Evolutionary conservation across 1,140 invertebrate species (phyloP), one percentile per base, ranked within the genome.

Genomic region (Adelges cooleyi): DNA sequence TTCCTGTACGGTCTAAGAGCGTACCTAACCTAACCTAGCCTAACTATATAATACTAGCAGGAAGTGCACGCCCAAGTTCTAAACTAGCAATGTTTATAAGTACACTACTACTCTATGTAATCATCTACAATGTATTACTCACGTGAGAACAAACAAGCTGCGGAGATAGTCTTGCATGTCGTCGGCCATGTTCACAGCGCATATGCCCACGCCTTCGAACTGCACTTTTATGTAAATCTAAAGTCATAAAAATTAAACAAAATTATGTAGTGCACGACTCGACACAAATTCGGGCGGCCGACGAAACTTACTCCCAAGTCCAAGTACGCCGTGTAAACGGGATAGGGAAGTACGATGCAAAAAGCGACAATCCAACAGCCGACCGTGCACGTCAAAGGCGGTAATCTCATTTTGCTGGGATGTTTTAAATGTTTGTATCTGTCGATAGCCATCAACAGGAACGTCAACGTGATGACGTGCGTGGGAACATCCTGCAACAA

Each of bases 271-370:
- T 56, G 11, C 11, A n/a, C 40, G 40, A 11, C 40, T 4, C 5
- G 5, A 52, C 22, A 20, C 13, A 27, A 52, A n/a, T 9, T 52
- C 23, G n/a, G n/a, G 8, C 17, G 27, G 27, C 3, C 15, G n/a
- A 29, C 46, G 17, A 33, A 27, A 56, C 68, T 68, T 54, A 68
- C 67, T 3, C 65, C 53, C 25, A 69, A 68, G 25, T 68, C 67
- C 18, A 69, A 65, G 44, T 68, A 69, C 13, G 65, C 62, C 10
- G 69, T 68, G 20, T 87, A 87, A 29, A 87, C 83, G 36, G 84
- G 83, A 75, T 84, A 85, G 1, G 86, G 86, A 66, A 87, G 73
- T 1, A 85, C 84, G 23, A 86, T 79, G 70, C 85, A 84, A 66
- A 85, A 77, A 15, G 84, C 81, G 22, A 80, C 80, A 6, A 86